Conservation (phyloP, 1,140 invertebrate genomes). For the Scaptomyza graminum region DNA sequence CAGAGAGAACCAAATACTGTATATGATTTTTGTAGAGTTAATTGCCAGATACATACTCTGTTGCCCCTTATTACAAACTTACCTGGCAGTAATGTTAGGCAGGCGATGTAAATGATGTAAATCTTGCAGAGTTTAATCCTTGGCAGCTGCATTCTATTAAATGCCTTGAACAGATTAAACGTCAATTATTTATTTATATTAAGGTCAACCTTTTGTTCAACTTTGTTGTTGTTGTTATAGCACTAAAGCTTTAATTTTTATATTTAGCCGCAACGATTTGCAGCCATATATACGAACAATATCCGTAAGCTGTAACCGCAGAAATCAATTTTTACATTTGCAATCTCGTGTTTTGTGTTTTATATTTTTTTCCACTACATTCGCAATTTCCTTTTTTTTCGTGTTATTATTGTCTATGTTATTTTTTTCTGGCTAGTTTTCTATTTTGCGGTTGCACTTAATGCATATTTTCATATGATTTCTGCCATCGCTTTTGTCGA, state of each 20-base stretch:
- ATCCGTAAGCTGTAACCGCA: slow-evolving; percentile 62
- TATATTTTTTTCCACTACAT: slow-evolving; percentile 31
- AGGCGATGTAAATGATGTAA: slow-evolving; percentile 48
- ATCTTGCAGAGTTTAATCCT: slow-evolving; percentile 44
- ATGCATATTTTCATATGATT: slow-evolving; percentile 71
- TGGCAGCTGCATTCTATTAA: slow-evolving; percentile 43
- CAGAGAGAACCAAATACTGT: neutral
- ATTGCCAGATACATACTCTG: slow-evolving; percentile 11
- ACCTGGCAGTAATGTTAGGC: slow-evolving; percentile 66
- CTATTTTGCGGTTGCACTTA: slow-evolving; percentile 74
- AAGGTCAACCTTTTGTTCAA: neutral
- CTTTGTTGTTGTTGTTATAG: neutral
- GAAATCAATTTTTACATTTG: slow-evolving; percentile 77
- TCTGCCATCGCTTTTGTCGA: slow-evolving; percentile 21
- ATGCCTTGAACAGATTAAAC: slow-evolving; percentile 28
- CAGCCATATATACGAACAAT: slow-evolving; percentile 46
- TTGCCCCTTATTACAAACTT: slow-evolving; percentile 35
- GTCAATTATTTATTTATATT: slow-evolving; percentile 35
- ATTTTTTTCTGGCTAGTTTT: slow-evolving; percentile 36
- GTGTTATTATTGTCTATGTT: slow-evolving; percentile 30
- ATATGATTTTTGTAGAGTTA: slow-evolving; percentile 1
- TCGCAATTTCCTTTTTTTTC: slow-evolving; percentile 63
- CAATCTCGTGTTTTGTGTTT: slow-evolving; percentile 43
- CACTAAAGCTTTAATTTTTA: neutral
- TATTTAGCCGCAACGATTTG: slow-evolving; percentile 39